phyloP scores from a whole-genome alignment of 2,888 invertebrate genomes.

The Coelinius sp. region DNA sequence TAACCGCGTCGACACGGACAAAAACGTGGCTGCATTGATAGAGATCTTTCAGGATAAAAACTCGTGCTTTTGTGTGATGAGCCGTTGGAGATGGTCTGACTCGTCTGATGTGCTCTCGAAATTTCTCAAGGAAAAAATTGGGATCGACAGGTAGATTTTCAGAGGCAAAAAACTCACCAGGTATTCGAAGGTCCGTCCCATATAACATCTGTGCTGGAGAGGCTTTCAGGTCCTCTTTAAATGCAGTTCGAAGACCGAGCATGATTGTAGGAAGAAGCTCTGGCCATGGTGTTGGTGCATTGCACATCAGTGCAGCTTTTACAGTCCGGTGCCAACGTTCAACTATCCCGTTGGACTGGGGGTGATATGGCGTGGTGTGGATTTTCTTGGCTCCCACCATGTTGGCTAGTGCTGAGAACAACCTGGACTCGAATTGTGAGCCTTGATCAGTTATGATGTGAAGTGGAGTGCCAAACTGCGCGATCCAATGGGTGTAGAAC shows the following conservation, averaged over 20 bases:
- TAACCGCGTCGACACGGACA: slow-evolving; percentile 30
- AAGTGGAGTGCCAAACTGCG: background rate
- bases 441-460: slow-evolving; percentile 19
- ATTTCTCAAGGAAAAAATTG: background rate
- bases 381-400: background rate
- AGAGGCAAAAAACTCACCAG: background rate
- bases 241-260: background rate
- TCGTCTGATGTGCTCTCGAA: background rate
- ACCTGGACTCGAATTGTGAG: slow-evolving; percentile 28
- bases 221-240: background rate
- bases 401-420: background rate
- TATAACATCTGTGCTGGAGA: background rate
- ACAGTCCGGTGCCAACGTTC: background rate
- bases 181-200: background rate
- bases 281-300: background rate
- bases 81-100: background rate
- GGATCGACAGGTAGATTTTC: background rate
- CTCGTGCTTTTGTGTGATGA: background rate
- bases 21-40: slow-evolving; percentile 43
- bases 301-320: too few species aligned
- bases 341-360: background rate
- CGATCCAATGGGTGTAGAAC: slow-evolving; percentile 41
- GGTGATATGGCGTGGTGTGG: background rate
- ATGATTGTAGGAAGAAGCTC: background rate
- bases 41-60: slow-evolving; percentile 43